Conservation (phyloP, 2,113 vertebrate species). For the Piprites chloris region DNA sequence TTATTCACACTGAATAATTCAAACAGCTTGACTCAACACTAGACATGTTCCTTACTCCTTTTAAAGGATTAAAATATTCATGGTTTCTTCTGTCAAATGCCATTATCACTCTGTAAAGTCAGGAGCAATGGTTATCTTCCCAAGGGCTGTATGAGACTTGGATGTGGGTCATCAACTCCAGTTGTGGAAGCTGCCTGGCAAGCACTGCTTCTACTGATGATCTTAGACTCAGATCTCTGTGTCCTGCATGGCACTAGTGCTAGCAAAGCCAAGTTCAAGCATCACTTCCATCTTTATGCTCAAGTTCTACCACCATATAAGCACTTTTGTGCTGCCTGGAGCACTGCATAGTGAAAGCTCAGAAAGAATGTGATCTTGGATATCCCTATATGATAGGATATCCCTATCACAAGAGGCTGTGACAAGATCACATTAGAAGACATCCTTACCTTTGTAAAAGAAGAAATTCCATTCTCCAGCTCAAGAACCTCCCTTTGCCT, state of each 20-base stretch:
- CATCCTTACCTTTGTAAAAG: not conserved
- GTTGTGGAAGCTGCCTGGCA: not conserved
- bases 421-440: not conserved
- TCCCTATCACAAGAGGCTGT: not conserved
- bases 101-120: conserved; percentile 5
- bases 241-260: not conserved
- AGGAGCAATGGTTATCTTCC: conserved; percentile 13
- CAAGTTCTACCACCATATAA: not conserved
- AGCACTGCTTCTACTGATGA: not conserved
- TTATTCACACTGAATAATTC: conserved; percentile 69
- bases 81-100: conserved; percentile 50
- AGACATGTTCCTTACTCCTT: conserved; percentile 17
- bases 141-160: not conserved
- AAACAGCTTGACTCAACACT: conserved; percentile 44
- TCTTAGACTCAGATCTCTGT: not conserved
- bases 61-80: conserved; percentile 62
- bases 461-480: not conserved
- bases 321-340: not conserved
- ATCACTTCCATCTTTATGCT: not conserved
- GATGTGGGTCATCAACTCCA: not conserved
- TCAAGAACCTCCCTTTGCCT: not conserved
- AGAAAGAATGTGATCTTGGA: not conserved
- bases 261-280: not conserved
- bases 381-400: not conserved
- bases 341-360: not conserved